phyloP scores from a whole-genome alignment of 1,140 invertebrate species.

The Panagrolaimus sp. region DNA sequence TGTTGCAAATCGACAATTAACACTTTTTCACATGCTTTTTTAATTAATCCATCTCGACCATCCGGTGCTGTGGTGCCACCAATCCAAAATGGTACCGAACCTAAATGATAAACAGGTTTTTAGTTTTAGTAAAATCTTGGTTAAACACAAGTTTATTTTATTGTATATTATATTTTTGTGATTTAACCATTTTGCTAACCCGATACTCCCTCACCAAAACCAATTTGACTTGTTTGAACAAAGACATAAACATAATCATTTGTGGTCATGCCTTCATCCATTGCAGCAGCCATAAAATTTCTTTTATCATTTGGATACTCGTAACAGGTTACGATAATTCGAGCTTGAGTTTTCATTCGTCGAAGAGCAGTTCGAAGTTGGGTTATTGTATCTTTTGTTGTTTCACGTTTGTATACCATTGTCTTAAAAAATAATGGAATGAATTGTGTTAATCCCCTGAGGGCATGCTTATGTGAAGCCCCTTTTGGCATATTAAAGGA shows the following conservation, averaged over 20 bases:
- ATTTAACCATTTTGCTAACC: too few relatives aligned
- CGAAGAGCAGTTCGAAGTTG: background rate
- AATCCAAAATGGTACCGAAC: conserved; percentile 17
- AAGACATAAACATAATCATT: conserved; percentile 26
- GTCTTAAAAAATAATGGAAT: background rate
- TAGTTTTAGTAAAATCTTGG: too few relatives aligned
- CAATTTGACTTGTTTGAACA: conserved; percentile 16
- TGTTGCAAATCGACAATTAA: conserved; percentile 1
- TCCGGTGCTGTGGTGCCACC: background rate
- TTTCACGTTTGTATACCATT: background rate
- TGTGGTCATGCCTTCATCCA: conserved; percentile 5
- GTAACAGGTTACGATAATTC: conserved; percentile 19
- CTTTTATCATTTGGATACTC: conserved; percentile 17
- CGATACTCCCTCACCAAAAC: conserved; percentile 6
- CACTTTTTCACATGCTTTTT: conserved; percentile 18
- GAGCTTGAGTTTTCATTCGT: conserved; percentile 9
- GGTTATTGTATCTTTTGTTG: background rate
- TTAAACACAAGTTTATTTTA: too few relatives aligned
- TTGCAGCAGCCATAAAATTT: conserved; percentile 24
- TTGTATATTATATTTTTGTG: too few relatives aligned
- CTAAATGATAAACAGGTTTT: background rate
- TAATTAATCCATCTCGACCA: background rate
- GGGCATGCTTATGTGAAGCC: background rate
- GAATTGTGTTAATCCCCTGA: background rate
- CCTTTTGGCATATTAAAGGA: background rate